phyloP scores from a whole-genome alignment of 1,140 invertebrate species.

The Hetaerina americana region DNA sequence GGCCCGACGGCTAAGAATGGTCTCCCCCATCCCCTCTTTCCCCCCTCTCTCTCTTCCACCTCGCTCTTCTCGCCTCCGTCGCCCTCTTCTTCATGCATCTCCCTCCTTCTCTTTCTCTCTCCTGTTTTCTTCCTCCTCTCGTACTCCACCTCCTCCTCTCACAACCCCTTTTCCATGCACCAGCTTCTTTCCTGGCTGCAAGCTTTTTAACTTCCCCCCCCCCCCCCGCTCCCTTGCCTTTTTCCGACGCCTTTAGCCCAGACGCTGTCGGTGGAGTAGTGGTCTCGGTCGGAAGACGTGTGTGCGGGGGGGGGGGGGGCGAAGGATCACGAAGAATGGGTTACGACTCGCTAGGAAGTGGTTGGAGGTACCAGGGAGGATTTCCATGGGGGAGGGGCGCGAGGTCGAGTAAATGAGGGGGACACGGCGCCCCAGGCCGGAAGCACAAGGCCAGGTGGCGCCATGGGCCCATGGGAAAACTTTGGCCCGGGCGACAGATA shows the following conservation, averaged over 20 bases:
- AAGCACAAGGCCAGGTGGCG: background rate
- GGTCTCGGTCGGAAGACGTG: background rate
- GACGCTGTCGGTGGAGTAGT: background rate
- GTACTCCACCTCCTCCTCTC: no score
- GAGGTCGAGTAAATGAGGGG: no score
- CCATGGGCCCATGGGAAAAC: background rate
- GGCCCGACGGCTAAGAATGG: background rate
- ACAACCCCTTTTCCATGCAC: no score
- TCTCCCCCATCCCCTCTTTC: background rate
- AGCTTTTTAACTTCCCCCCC: no score
- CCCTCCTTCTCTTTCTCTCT: background rate
- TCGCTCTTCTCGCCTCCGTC: background rate
- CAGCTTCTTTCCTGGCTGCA: no score
- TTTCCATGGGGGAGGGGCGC: no score
- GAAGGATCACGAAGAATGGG: no score
- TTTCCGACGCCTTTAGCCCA: background rate
- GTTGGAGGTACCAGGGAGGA: no score
- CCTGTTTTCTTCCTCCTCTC: no score
- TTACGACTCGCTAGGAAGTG: no score
- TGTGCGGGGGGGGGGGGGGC: background rate
- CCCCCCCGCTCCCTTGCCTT: background rate
- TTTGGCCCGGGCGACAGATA: background rate
- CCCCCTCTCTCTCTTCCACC: background rate
- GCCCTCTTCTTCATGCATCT: background rate
- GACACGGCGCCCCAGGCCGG: background rate